These are phyloP conservation scores for Oryzias curvinotus DNA, from an alignment of 2,113 vertebrate species.

Conservation along the genomic window DNA sequence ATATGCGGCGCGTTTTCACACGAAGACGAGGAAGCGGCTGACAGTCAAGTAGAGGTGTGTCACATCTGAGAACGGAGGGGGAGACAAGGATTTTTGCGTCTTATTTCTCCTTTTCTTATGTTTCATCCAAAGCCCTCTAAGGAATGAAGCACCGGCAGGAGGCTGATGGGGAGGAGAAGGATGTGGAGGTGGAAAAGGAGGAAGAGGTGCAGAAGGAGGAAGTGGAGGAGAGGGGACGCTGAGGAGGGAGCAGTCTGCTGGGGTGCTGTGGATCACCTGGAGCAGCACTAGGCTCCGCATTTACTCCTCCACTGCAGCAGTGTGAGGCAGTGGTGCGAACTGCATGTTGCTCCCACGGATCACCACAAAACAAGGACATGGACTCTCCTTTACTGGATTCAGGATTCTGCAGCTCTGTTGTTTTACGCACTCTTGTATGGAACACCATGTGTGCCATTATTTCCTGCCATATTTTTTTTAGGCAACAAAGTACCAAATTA, in stretches of 20 bases:
- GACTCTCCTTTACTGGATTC: conserved; percentile 71
- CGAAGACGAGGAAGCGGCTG: conserved; percentile 62
- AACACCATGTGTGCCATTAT: no score
- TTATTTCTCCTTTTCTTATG: conserved; percentile 52
- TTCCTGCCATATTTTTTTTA: no score
- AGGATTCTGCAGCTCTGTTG: conserved; percentile 72
- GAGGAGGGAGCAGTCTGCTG: conserved; percentile 73
- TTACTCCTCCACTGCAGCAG: conserved; percentile 80
- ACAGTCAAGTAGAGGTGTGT: conserved; percentile 66
- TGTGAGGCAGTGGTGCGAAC: conserved; percentile 69
- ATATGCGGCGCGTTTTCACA: conserved; percentile 72
- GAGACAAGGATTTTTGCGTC: conserved; percentile 52
- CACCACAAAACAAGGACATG: conserved; percentile 70
- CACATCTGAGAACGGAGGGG: conserved; percentile 55
- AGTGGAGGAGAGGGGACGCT: conserved; percentile 67
- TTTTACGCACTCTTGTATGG: conserved; percentile 29
- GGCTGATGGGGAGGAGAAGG: conserved; percentile 46
- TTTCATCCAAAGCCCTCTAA: conserved; percentile 67
- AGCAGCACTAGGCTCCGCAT: conserved; percentile 74
- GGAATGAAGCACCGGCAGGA: conserved; percentile 61
- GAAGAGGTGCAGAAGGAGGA: conserved; percentile 42
- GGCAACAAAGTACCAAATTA: no score
- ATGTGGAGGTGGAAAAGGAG: conserved; percentile 23
- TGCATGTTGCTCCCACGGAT: conserved; percentile 75
- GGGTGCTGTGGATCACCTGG: conserved; percentile 75